Evolutionary conservation across 1,140 invertebrate genomes (phyloP), one percentile per base, ranked within the genome.

Genomic region (Cydia pomonella): DNA sequence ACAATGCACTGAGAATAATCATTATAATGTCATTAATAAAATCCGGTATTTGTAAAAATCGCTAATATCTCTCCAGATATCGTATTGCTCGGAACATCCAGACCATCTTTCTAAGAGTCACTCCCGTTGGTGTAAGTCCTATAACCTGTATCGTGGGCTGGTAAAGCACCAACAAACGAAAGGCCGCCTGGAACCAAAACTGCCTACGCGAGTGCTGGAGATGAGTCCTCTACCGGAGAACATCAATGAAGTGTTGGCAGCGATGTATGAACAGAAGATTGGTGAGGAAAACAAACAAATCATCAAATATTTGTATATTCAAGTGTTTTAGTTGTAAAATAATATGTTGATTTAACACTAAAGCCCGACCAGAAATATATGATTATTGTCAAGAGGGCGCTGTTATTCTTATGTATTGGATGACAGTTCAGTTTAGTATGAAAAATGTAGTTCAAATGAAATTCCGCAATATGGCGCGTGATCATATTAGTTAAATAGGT

Each of bases 171-270:
- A 95, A 80, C 89, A 93, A 25, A 92, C 92, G 21, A 89, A 93
- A 63, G 95, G 95, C 0, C 84, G 92, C 3, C 75, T 94, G 23
- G 94, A 95, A 73, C 95, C 95, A 0, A 86, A 87, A 27, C 82
- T 96, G 25, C 95, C 95, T 0, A 92, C 88, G 27, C 94, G 82
- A 77, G 87, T 90, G 2, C 81, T 93, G 47, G 92, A 90, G 9
- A 77, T 80, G 25, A 88, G 84, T n/a, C 59, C 73, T 1, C 82
- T 95, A 1, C 91, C 94, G 1, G 85, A 92, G 0, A 89, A 93
- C 77, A 93, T 95, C 9, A 93, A 95, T 41, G 82, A 86, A 0
- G 83, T 95, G 0, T 81, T 95, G 25, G 88, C 89, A 13, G 80
- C 88, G 12, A 89, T 95, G 75, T 94, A 94, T 77, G 91, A 89